Conservation (phyloP, 2,113 vertebrate species). For the Onychostruthus taczanowskii region DNA sequence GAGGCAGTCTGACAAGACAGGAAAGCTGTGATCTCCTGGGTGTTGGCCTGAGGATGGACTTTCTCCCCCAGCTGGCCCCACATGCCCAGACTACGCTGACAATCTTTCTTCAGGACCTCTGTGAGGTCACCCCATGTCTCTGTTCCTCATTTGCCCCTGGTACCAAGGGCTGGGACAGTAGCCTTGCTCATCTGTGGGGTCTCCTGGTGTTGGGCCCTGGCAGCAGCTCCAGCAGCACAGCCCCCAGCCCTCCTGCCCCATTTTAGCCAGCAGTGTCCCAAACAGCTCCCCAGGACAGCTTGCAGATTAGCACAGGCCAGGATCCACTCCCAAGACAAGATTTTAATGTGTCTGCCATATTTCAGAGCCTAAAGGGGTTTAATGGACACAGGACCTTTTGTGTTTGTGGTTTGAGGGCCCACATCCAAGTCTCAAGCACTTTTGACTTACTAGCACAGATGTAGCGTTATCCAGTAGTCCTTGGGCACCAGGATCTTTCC, state of each 20-base stretch:
- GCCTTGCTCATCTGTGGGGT: not conserved
- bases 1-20: not conserved
- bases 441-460: not conserved
- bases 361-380: not conserved
- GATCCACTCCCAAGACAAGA: not conserved
- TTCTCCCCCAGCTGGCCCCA: not conserved
- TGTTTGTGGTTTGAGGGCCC: not conserved
- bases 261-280: not conserved
- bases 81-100: not conserved
- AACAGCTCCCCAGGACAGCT: not conserved
- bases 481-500: not conserved
- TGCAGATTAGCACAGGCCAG: not conserved
- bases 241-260: not conserved
- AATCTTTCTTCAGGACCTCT: not conserved
- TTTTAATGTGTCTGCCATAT: not conserved
- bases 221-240: not conserved
- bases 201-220: not conserved
- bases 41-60: not conserved
- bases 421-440: not conserved
- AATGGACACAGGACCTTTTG: not conserved
- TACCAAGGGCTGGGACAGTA: not conserved
- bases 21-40: not conserved
- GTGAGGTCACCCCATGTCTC: not conserved
- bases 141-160: not conserved
- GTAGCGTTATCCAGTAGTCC: not conserved